These are phyloP conservation scores for Drosophila ustulata DNA, from an alignment of 2,888 invertebrate species.

Conservation along the genomic window DNA sequence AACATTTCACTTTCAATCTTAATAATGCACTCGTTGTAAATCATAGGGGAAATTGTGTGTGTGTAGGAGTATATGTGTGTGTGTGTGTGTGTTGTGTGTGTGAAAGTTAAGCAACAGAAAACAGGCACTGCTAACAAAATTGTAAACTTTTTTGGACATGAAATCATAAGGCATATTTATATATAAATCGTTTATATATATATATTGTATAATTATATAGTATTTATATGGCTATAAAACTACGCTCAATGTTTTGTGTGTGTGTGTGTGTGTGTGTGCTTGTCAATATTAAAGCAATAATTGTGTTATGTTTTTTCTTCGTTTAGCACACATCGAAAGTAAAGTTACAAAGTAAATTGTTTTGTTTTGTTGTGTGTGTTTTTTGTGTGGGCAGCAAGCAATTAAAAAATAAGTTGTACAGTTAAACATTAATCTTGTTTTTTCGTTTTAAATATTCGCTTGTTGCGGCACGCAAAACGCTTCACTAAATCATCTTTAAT, in stretches of 20 bases:
- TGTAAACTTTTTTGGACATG: constrained; percentile 34
- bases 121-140: constrained; percentile 57
- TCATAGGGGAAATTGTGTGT: constrained; percentile 35
- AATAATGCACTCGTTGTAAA: constrained; percentile 59
- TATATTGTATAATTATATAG: constrained; percentile 46
- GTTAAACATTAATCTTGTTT: constrained; percentile 23
- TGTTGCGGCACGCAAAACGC: constrained; percentile 38
- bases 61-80: constrained; percentile 9
- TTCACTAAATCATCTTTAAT: constrained; percentile 16
- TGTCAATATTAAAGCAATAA: constrained; percentile 48
- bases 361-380: constrained; percentile 14
- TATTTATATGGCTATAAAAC: constrained; percentile 69
- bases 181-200: constrained; percentile 25
- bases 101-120: constrained; percentile 48
- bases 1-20: constrained; percentile 65
- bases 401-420: constrained; percentile 3
- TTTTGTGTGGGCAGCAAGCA: constrained; percentile 36
- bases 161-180: constrained; percentile 41
- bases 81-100: constrained; percentile 27
- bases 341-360: constrained; percentile 27
- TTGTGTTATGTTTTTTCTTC: constrained; percentile 15
- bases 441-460: constrained; percentile 9
- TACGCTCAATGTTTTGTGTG: constrained; percentile 49
- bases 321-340: constrained; percentile 61
- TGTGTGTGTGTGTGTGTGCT: constrained; percentile 39